Percentiles rank a stretch among this genome's conserved stretches.
Conservation (phyloP, 2,113 vertebrate genomes). For the Oreochromis niloticus region DNA sequence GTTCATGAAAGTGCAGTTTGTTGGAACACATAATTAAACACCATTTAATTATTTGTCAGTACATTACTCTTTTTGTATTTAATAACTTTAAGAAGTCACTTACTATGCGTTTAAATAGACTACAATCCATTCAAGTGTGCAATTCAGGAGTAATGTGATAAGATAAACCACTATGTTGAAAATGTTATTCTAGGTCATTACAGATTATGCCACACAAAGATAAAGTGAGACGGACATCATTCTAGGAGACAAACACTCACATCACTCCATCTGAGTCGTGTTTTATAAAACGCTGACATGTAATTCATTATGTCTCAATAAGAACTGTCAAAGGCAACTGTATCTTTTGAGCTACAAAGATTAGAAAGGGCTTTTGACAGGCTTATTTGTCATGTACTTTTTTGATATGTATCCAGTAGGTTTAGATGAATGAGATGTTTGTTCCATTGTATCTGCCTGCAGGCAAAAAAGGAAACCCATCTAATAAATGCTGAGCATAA, state of each 20-base stretch:
- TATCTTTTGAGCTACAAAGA: conserved; percentile 31
- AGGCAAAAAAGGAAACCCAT: conserved; percentile 37
- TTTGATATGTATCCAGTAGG: conserved; percentile 41
- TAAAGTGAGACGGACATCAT: neutral
- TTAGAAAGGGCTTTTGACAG: conserved; percentile 27
- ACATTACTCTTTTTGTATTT: neutral
- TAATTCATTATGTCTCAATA: conserved; percentile 33
- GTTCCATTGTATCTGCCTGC: conserved; percentile 35
- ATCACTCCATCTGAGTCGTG: conserved; percentile 2
- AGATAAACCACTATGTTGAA: neutral
- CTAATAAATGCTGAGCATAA: conserved; percentile 39
- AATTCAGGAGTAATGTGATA: neutral
- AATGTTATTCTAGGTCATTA: neutral
- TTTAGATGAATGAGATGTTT: conserved; percentile 34
- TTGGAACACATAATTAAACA: neutral
- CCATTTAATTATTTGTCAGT: neutral
- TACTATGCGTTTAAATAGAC: neutral
- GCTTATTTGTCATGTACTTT: conserved; percentile 45
- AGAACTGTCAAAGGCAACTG: conserved; percentile 9
- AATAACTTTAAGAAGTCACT: neutral
- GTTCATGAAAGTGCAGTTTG: neutral
- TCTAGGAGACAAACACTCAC: neutral
- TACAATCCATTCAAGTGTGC: neutral
- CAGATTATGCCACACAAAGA: neutral
- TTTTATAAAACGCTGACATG: neutral